Base-by-base conservation (phyloP, 2,113 vertebrate genomes). In the Thymallus thymallus region DNA sequence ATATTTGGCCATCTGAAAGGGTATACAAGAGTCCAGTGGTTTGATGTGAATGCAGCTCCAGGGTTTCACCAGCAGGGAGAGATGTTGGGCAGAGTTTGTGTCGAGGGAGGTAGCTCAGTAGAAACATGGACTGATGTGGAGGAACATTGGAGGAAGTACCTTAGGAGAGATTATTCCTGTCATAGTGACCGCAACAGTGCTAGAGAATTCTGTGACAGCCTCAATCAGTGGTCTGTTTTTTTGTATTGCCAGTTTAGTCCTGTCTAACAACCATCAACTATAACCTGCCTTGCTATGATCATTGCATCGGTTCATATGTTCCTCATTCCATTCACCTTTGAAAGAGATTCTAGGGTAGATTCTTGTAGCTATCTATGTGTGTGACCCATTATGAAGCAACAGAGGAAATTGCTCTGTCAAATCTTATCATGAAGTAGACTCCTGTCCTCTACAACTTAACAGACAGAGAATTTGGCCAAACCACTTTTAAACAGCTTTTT, bases 131-230 rank as follows among this genome's bases (percentile, higher is more conserved):
- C 26, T 62, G 86, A 85, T 77, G 4, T 51, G 48, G 48, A 51
- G 48, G 80, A 92, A 89, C 89, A 74, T 71, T 67, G 66, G 88
- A 83, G 80, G 91, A 86, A 82, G 91, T 92, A 91, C 87, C 89
- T 87, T 85, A 77, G 77, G 72, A 80, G 83, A 4, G 76, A 85
- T 88, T 74, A 84, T 77, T 71, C 69, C 77, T 72, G 77, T 79
- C 78, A 62, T 82, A 64, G 69, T 72, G 63, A 69, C 24, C 46
- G 72, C 68, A 32, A 7, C 75, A 81, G 80, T 73, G 78, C 86
- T 89, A 60, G 81, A 80, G 82, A 85, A 77, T 76, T 80, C 78
- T 76, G 45, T 45, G 77, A 80, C 35, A 75, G 76, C 81, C 84
- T 89, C 79, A 76, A 77, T 84, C 80, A 72, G 80, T 66, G 79